These are phyloP conservation scores for Mesodorylaimus sp. DNA, from an alignment of 2,888 invertebrate species.

Conservation along the genomic window DNA sequence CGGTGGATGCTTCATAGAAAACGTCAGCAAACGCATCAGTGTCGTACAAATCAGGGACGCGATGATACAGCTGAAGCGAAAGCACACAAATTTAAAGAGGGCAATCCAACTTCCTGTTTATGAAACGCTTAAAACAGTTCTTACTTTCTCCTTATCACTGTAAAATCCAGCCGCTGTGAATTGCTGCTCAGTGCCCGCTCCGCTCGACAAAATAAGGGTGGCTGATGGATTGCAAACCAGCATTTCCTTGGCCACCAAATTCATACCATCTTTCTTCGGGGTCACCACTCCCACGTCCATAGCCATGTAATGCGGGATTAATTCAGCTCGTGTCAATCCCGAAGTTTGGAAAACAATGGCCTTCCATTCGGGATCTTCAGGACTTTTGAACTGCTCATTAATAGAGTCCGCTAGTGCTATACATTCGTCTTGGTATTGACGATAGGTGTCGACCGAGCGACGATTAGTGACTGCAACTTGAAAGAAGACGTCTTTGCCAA, in stretches of 20 bases:
- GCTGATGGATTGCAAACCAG: slow-evolving; percentile 21
- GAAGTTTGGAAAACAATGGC: slow-evolving; percentile 28
- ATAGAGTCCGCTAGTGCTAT: slow-evolving; percentile 22
- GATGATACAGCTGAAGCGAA: slow-evolving; percentile 23
- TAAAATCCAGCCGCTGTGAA: slow-evolving; percentile 24
- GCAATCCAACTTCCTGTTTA: no score
- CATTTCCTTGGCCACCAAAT: slow-evolving; percentile 29
- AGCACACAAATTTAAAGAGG: no score
- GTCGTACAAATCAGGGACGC: slow-evolving; percentile 22
- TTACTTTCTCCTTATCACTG: slow-evolving; percentile 17
- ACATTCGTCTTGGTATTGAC: slow-evolving; percentile 28
- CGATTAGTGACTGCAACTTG: slow-evolving; percentile 29
- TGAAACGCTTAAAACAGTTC: no score
- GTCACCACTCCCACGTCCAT: slow-evolving; percentile 30
- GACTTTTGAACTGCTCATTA: slow-evolving; percentile 17
- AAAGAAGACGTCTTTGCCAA: slow-evolving; percentile 26
- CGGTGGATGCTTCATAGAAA: slow-evolving; percentile 6
- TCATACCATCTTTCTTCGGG: slow-evolving; percentile 28
- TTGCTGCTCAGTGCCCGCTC: slow-evolving; percentile 24
- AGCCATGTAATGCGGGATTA: slow-evolving; percentile 27
- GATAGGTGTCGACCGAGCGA: slow-evolving; percentile 27
- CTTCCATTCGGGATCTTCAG: slow-evolving; percentile 20
- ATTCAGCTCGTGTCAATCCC: slow-evolving; percentile 18
- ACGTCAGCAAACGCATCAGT: slow-evolving; percentile 14
- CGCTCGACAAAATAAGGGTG: slow-evolving; percentile 19